Percentiles rank a stretch among this genome's conserved stretches.
phyloP scores from a whole-genome alignment of 1,140 invertebrate genomes.

The Aphaenogaster ashmeadi region DNA sequence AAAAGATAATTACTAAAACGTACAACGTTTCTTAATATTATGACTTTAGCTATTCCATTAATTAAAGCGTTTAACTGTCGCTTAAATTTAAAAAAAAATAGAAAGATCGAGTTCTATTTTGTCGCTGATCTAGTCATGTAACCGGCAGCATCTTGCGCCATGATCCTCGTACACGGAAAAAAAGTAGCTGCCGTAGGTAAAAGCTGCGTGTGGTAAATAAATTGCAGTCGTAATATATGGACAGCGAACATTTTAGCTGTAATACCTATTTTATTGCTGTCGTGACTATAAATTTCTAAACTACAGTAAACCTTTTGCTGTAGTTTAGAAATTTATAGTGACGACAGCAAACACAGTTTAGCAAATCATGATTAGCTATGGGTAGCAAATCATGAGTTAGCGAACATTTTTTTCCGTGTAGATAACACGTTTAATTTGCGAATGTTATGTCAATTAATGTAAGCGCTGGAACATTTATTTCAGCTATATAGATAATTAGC shows the following conservation, averaged over 20 bases:
- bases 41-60: neutral
- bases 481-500: slow-evolving; percentile 13
- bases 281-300: no score
- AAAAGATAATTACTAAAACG: neutral
- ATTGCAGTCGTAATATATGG: no score
- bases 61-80: no score
- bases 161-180: neutral
- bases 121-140: slow-evolving; percentile 60
- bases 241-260: no score
- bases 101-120: slow-evolving; percentile 18
- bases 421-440: slow-evolving; percentile 9
- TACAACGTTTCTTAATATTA: neutral
- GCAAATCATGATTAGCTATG: no score
- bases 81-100: neutral
- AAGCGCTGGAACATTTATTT: neutral
- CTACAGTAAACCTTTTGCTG: no score
- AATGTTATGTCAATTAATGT: slow-evolving; percentile 11
- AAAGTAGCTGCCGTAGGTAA: no score
- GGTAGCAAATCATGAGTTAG: no score
- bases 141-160: slow-evolving; percentile 3
- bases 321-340: no score
- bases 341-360: no score
- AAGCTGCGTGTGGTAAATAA: no score
- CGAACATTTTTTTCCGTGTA: neutral
- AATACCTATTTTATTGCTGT: no score